Evolutionary conservation across 2,797 vertebrate species (phyloP), one percentile per base, ranked within the genome.

Genomic region (Arctocebus calabarensis): DNA sequence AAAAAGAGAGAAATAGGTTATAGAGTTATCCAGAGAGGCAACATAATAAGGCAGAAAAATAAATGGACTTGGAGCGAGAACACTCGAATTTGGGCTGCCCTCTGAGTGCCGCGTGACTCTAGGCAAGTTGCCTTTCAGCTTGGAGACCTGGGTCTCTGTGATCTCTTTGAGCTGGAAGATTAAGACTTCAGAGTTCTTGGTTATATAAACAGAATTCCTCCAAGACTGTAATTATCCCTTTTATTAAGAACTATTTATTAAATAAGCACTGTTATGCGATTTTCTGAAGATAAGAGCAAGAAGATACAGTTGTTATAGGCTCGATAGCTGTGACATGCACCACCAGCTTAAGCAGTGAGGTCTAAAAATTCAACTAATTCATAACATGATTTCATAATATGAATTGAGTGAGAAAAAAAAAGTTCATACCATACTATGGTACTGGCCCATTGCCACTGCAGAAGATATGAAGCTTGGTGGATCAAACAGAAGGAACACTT

Each of bases 221-320:
- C 22, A 84, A 89, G 84, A 48, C 40, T 40, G 59, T 55, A 75
- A 86, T 82, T 91, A 75, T 68, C 75, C 32, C 14, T 55, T 83
- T 57, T 84, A 91, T 93, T 34, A 81, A 91, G 64, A 96, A 84
- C 52, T 91, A 78, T 88, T 95, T 94, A 88, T 84, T 85, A 79
- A 93, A 40, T 75, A 87, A 89, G 62, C 9, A 22, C 22, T 17
- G 75, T 14, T 52, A 7, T 73, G 45, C 52, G 77, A 37, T 77
- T 93, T 91, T 95, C 45, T 91, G 59, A 93, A 85, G 86, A 88
- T 77, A 94, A 92, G 34, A 90, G 32, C 37, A 87, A 88, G 82
- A 94, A 59, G 34, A 45, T 16, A 71, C 55, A 70, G 19, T 82
- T 52, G 29, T 84, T 79, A 61, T 3, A 40, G 52, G n/a, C 20